Percentiles rank a stretch among this genome's conserved stretches.
phyloP scores from a whole-genome alignment of 2,113 vertebrate species.

The Himantopus leucocephalus region DNA sequence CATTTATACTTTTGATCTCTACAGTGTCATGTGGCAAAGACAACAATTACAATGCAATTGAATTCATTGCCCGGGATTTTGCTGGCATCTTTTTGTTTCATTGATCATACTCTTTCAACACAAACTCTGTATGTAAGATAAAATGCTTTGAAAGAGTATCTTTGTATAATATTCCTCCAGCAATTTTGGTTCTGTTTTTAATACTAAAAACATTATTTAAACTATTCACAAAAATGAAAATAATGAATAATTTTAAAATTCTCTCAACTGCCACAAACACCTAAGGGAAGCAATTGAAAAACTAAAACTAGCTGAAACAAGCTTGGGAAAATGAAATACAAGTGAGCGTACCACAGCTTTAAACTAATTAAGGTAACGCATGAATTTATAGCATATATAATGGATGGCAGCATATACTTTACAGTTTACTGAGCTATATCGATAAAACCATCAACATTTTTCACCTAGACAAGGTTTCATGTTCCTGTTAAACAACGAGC shows the following conservation, averaged over 20 bases:
- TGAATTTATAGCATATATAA: constrained; percentile 2
- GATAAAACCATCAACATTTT: constrained; percentile 56
- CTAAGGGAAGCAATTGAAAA: neutral
- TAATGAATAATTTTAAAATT: neutral
- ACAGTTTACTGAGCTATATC: constrained; percentile 55
- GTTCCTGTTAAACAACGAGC: neutral
- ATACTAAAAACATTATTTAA: constrained; percentile 2
- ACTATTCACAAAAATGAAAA: neutral
- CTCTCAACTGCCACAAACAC: neutral
- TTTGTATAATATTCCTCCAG: neutral
- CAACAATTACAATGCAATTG: neutral
- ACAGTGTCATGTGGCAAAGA: neutral
- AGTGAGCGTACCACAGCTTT: neutral
- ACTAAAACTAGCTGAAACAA: neutral
- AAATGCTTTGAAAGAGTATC: neutral
- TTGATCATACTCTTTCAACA: neutral
- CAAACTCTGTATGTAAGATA: neutral
- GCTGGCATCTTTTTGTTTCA: neutral
- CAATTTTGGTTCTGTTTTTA: neutral
- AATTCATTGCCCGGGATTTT: neutral
- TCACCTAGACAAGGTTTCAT: constrained; percentile 41
- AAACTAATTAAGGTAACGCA: neutral
- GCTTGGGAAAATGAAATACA: neutral
- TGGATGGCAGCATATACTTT: constrained; percentile 26
- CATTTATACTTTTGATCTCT: neutral